Conservation (phyloP, 2,888 invertebrate genomes). For the Cetonia aurata region DNA sequence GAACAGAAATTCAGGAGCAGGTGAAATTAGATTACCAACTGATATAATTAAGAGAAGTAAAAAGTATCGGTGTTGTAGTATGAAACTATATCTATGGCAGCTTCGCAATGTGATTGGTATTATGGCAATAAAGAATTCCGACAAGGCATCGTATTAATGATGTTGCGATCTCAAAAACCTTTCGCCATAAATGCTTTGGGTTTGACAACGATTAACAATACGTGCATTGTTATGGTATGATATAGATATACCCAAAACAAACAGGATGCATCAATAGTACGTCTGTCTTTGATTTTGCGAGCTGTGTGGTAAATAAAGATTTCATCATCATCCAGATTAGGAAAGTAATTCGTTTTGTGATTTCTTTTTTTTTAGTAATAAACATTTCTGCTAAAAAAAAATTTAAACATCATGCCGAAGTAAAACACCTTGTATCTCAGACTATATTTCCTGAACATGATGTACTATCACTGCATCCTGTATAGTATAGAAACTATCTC, state of each 20-base stretch:
- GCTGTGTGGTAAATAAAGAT: no score
- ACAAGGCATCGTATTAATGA: slow-evolving; percentile 40
- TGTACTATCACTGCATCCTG: no score
- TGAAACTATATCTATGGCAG: slow-evolving; percentile 41
- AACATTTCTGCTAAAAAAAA: no score
- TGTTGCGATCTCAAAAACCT: slow-evolving; percentile 43
- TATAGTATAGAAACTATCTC: background rate
- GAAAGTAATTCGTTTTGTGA: no score
- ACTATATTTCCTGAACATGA: no score
- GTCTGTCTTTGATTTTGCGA: no score
- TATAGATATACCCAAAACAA: background rate
- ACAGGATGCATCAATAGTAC: no score
- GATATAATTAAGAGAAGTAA: background rate
- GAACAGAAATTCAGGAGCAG: slow-evolving; percentile 38
- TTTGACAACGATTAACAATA: slow-evolving; percentile 43
- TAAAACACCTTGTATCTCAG: no score
- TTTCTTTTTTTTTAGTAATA: no score
- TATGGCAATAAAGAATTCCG: slow-evolving; percentile 41
- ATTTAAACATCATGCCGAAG: no score
- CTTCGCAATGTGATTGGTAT: slow-evolving; percentile 45
- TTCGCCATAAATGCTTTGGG: slow-evolving; percentile 44
- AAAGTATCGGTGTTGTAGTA: slow-evolving; percentile 40
- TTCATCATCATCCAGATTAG: no score
- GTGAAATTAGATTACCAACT: slow-evolving; percentile 3
- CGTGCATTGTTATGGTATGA: slow-evolving; percentile 44